Evolutionary conservation across 2,888 invertebrate genomes (phyloP).

Genomic region (Macrophya annulata): DNA sequence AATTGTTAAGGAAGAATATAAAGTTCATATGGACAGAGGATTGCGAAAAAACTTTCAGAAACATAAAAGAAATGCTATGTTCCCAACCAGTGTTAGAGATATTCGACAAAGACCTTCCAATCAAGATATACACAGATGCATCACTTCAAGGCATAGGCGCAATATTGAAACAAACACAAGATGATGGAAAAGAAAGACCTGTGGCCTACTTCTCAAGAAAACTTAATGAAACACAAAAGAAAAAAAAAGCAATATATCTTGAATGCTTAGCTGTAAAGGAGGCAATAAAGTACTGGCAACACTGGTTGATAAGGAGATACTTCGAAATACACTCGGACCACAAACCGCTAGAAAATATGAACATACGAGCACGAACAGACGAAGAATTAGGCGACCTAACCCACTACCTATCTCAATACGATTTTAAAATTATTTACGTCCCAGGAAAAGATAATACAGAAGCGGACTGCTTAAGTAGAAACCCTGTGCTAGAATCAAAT

Average conservation of each 20-base stretch:
- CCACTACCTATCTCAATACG: background rate
- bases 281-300: constrained; percentile 64
- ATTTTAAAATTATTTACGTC: constrained; percentile 61
- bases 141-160: constrained; percentile 34
- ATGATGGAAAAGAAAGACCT: constrained; percentile 59
- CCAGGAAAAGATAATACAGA: constrained; percentile 63
- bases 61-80: too few species aligned
- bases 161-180: constrained; percentile 64
- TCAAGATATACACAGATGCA: too few species aligned
- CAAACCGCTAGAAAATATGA: background rate
- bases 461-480: constrained; percentile 62
- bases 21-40: too few species aligned
- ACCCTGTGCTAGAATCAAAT: constrained; percentile 61
- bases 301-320: constrained; percentile 63
- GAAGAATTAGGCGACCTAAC: background rate
- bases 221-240: constrained; percentile 63
- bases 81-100: too few species aligned
- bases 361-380: background rate
- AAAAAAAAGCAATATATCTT: constrained; percentile 64
- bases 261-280: constrained; percentile 66
- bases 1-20: constrained; percentile 17
- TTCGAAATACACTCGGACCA: constrained; percentile 64
- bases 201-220: constrained; percentile 64
- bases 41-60: too few species aligned
- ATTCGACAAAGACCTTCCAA: too few species aligned